A percentile compares a stretch with the other conserved stretches of the same genome.
Evolutionary conservation across 2,113 vertebrate genomes (phyloP).

Genomic region (Ancistrus triradiatus): DNA sequence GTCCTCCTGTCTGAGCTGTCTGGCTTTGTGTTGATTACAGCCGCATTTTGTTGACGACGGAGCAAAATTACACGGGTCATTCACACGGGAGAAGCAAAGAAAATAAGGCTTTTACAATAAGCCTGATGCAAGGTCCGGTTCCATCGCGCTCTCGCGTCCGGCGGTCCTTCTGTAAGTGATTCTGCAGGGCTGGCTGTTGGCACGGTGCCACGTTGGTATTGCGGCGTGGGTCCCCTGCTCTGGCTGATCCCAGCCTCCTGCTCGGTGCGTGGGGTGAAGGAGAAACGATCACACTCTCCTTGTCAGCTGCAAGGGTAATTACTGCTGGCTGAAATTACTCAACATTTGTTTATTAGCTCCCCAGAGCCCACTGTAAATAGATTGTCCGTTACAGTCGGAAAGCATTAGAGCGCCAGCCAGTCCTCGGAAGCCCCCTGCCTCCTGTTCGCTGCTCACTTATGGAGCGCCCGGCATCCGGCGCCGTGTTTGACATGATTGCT

Average conservation of each 20-base stretch:
- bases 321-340: constrained; percentile 99
- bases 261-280: constrained; percentile 81
- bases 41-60: constrained; percentile 25
- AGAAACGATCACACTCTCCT: constrained; percentile 99
- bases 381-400: constrained; percentile 99
- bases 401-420: constrained; percentile 85
- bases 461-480: constrained; percentile 82
- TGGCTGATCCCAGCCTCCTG: constrained; percentile 46
- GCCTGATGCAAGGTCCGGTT: background rate
- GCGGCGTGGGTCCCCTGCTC: constrained; percentile 38
- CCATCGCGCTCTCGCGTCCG: too few species aligned
- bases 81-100: background rate
- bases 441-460: constrained; percentile 98
- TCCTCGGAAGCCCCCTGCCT: constrained; percentile 78
- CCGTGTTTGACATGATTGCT: constrained; percentile 95
- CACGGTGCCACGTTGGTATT: constrained; percentile 87
- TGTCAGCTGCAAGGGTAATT: constrained; percentile 99
- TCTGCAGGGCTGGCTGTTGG: constrained; percentile 78
- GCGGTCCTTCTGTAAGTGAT: constrained; percentile 58
- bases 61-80: constrained; percentile 15
- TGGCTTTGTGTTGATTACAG: constrained; percentile 1
- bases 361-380: constrained; percentile 99
- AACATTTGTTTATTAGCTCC: constrained; percentile 99
- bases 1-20: too few species aligned
- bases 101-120: background rate